Evolutionary conservation across 2,888 invertebrate species (phyloP), one percentile per base, ranked within the genome.

Genomic region (Euzetes globulus): DNA sequence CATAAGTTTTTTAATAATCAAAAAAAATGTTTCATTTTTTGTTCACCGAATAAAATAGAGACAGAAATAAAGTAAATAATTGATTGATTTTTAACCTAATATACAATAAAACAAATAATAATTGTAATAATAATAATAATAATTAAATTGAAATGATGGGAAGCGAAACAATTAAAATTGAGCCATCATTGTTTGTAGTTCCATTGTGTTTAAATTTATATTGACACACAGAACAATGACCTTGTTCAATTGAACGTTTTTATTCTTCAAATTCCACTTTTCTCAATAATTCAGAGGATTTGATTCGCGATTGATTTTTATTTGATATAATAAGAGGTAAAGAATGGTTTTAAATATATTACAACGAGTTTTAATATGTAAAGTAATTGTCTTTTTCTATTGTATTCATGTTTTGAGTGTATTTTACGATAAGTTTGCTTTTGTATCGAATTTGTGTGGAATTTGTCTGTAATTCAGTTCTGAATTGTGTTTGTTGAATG

Each of bases 141-240:
- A 60, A 29, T 58, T 58, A 58, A 19, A 25, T 27, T 27, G 27
- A 19, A 58, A 52, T 52, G 52, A 52, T 19, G 22, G 19, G 22
- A 60, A 60, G 27, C 25, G 25, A 60, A 60, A 60, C 60, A 63
- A 68, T 37, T 41, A 68, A 68, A 68, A 68, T 68, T 68, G 68
- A 68, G 68, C 68, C 60, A 60, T 22, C 33, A 33, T 13, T 1
- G 50, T n/a, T 60, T 60, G 25, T 33, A 60, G 27, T 68, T 33
- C 22, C n/a, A n/a, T 19, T 33, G n/a, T 68, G n/a, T 13, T 22
- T 41, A 45, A 22, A 41, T 41, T 41, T 41, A 22, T 11, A 65
- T 15, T 33, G 6, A 7, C 19, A 55, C 13, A 22, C 22, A 13
- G n/a, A 50, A 19, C 19, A 19, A 19, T 22, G 55, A 22, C 55